Evolutionary conservation across 2,797 vertebrate species (phyloP), one percentile per base, ranked within the genome.

Genomic region (Ciconia nigra): DNA sequence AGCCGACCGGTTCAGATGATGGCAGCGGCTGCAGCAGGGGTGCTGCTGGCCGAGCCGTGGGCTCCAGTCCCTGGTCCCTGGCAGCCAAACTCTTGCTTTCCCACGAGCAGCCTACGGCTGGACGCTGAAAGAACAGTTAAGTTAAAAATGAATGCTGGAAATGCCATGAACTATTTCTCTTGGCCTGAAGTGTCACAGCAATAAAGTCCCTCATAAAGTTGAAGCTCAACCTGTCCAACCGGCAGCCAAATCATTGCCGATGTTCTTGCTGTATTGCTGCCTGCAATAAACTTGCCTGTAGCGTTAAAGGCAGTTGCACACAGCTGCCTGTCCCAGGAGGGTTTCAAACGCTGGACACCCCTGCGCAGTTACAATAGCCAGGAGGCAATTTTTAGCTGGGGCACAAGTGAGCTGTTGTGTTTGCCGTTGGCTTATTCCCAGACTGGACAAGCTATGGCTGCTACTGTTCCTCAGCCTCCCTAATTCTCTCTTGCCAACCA

Each of bases 71-170:
- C 15, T 0, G 0, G 20, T 31, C 21, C 49, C 18, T 13, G n/a
- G 11, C 1, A 1, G 44, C 39, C 39, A 62, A 25, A 35, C 31
- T 52, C 25, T 31, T 37, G 31, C 28, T 47, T 76, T 73, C 28
- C 15, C 2, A 0, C 0, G 1, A 65, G 51, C 59, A 82, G 25
- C 65, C 18, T 29, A 15, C 1, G 3, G 22, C 13, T 31, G n/a
- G 39, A 20, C 2, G 1, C 33, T 70, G 10, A 29, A 41, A 66
- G 63, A 59, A 41, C 1, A 3, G 29, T n/a, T 44, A 37, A 18
- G 14, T 87, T 54, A 69, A 69, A 87, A 87, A 37, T 7, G 10
- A 66, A 9, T n/a, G 24, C 39, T 59, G 69, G 37, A 49, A 49
- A 24, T 9, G 31, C 21, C 21, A 10, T 46, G 37, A 35, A 25